Evolutionary conservation across 2,888 invertebrate species (phyloP).

Genomic region (Sipunculus nudus): DNA sequence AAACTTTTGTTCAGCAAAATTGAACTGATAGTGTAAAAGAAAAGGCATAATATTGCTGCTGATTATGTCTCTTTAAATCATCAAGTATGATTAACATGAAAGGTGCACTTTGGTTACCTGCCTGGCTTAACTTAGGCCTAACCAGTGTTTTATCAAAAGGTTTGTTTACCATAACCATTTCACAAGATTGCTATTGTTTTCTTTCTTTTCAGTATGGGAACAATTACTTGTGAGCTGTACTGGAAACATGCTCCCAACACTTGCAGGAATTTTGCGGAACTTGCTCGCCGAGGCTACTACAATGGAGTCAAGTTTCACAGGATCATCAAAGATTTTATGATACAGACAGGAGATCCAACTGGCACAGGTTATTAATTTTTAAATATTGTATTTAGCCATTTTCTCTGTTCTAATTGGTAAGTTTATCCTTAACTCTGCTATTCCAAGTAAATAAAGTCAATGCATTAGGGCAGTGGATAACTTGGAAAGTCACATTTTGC

Average conservation of each 20-base stretch:
- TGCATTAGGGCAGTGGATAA: too few species aligned
- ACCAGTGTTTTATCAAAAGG: background rate
- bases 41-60: too few species aligned
- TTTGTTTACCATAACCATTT: background rate
- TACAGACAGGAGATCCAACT: conserved; percentile 89
- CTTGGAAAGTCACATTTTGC: too few species aligned
- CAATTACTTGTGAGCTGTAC: conserved; percentile 89
- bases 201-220: conserved; percentile 78
- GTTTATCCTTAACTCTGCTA: background rate
- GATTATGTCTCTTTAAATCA: too few species aligned
- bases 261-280: conserved; percentile 96
- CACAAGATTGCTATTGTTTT: background rate
- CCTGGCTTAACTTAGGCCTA: too few species aligned
- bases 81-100: too few species aligned
- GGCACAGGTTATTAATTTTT: conserved; percentile 75
- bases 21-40: too few species aligned
- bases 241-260: conserved; percentile 99
- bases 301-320: conserved; percentile 96
- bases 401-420: background rate
- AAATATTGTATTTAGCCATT: background rate
- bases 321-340: conserved; percentile 80
- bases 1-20: too few species aligned
- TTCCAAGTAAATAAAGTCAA: too few species aligned
- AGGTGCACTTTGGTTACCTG: too few species aligned
- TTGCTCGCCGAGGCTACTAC: conserved; percentile 92